Evolutionary conservation across 1,140 invertebrate species (phyloP).

Genomic region (Diorhabda sublineata): DNA sequence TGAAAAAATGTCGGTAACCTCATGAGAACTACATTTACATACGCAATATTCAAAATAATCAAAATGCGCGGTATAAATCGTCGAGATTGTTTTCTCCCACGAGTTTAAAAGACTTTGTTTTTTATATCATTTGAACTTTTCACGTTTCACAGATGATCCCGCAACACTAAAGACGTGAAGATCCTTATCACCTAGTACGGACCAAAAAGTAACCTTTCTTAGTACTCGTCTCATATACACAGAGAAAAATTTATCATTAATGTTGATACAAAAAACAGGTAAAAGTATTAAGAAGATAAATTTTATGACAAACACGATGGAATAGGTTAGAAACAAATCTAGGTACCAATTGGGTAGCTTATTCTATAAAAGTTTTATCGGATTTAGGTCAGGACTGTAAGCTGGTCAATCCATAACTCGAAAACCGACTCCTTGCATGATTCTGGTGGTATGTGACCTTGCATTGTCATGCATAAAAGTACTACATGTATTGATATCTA

Average conservation of each 20-base stretch:
- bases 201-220: slow-evolving; percentile 19
- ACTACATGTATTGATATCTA: no score
- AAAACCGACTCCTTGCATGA: no score
- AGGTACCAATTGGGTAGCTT: no score
- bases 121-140: slow-evolving; percentile 38
- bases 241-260: background rate
- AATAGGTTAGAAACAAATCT: no score
- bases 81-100: slow-evolving; percentile 24
- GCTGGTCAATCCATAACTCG: no score
- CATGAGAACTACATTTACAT: slow-evolving; percentile 15
- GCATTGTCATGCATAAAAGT: no score
- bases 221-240: background rate
- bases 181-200: slow-evolving; percentile 24
- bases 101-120: slow-evolving; percentile 30
- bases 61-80: slow-evolving; percentile 21
- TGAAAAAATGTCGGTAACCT: slow-evolving; percentile 4
- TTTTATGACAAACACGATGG: no score
- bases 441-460: no score
- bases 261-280: no score
- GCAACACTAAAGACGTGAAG: slow-evolving; percentile 32
- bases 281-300: no score
- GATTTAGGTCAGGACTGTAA: no score
- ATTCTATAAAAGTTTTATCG: no score
- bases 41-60: slow-evolving; percentile 16
- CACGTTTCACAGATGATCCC: slow-evolving; percentile 35